Base-by-base conservation (phyloP, 2,888 invertebrate species). In the Mamestra brassicae region DNA sequence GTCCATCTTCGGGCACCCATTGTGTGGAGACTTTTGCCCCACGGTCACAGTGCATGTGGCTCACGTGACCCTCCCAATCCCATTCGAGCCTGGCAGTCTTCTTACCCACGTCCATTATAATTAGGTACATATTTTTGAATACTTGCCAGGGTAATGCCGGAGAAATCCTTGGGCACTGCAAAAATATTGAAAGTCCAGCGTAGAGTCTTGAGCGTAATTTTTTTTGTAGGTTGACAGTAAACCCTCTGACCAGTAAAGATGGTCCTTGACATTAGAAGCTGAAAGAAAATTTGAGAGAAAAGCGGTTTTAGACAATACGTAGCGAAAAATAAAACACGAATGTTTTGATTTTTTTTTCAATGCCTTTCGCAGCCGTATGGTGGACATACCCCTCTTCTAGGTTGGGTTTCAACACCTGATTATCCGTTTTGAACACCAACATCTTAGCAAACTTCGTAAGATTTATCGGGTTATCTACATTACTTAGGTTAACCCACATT, bases 111-210 rank as follows among this genome's bases (percentile, higher is more conserved):
- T 26, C 26, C 15, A 5, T 50, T n/a, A 54, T 54, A 5, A 17
- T 50, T 50, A 50, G 50, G 2, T 50, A 54, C 0, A 34, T 36
- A 15, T 26, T 54, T 36, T 17, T 8, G 60, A 38, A 26, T 58
- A 76, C 78, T 81, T 89, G 93, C 96, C 96, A 67, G 96, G 96
- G 85, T 95, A 96, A 84, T 96, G 96, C 70, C 96, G 91, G 38
- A 96, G 76, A 80, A 96, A 96, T 42, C 96, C 96, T 77, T 93
- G 92, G 0, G 95, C 95, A 72, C 95, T 95, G 81, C 96, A 96
- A 81, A 96, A 94, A 76, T 96, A 96, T 84, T 96, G 96, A 57
- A 94, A 95, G 54, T 93, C 95, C n/a, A 93, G 86, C 0, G 94
- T 91, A 2, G 95, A 93, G 76, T 96, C 96, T 80, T 94, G 91